phyloP scores from a whole-genome alignment of 2,888 invertebrate genomes.

The Chouioia cunea region DNA sequence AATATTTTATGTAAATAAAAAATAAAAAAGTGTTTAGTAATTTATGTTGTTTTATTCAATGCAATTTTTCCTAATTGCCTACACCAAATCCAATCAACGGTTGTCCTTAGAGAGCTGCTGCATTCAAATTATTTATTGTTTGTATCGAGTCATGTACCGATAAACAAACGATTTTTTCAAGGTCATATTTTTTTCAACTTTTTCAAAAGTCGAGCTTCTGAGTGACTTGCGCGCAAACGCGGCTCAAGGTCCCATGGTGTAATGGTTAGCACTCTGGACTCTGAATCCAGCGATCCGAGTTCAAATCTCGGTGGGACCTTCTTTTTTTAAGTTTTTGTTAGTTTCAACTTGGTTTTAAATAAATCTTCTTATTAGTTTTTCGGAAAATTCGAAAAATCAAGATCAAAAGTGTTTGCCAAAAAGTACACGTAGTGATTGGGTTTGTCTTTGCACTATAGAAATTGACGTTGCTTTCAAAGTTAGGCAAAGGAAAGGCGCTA shows the following conservation, averaged over 20 bases:
- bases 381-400: too few relatives aligned
- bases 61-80: neutral
- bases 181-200: neutral
- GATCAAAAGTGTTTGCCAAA: too few relatives aligned
- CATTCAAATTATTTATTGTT: too few relatives aligned
- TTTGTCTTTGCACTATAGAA: too few relatives aligned
- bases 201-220: neutral
- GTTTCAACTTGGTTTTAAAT: too few relatives aligned
- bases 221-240: neutral
- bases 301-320: constrained; percentile 83
- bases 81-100: neutral
- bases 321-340: constrained; percentile 21
- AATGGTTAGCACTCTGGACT: constrained; percentile 86
- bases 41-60: neutral
- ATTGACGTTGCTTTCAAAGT: too few relatives aligned
- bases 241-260: constrained; percentile 76
- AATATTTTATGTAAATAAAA: constrained; percentile 49
- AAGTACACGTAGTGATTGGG: too few relatives aligned
- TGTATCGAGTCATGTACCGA: too few relatives aligned
- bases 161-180: neutral
- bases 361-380: too few relatives aligned
- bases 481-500: too few relatives aligned
- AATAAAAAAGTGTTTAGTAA: constrained; percentile 42
- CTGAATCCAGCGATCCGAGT: constrained; percentile 85
- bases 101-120: too few relatives aligned